A percentile compares a stretch with the other conserved stretches of the same genome.
Evolutionary conservation across 1,140 invertebrate genomes (phyloP).

Genomic region (Eumeta japonica): DNA sequence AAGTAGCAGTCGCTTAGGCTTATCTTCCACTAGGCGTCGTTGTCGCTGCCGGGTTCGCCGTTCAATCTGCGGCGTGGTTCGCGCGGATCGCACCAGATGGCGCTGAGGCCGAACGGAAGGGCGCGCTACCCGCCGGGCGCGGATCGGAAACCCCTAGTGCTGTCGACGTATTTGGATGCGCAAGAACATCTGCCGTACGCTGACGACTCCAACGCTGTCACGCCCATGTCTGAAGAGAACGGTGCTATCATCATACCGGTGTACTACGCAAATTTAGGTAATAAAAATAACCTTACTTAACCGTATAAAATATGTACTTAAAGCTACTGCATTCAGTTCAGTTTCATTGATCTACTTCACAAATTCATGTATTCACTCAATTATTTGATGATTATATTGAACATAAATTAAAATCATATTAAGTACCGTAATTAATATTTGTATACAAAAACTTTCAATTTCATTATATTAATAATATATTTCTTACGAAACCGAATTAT

Average conservation of each 20-base stretch:
- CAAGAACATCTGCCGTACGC: conserved; percentile 96
- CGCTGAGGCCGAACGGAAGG: conserved; percentile 75
- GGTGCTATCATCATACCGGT: conserved; percentile 90
- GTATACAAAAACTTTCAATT: too few species aligned
- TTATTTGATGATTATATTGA: conserved; percentile 1
- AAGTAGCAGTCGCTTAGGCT: too few species aligned
- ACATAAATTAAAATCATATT: background rate
- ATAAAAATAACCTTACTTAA: background rate
- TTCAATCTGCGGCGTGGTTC: conserved; percentile 88
- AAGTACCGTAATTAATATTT: background rate
- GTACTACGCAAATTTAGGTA: conserved; percentile 78
- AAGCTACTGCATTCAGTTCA: too few species aligned
- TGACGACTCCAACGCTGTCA: conserved; percentile 96
- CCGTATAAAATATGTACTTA: background rate
- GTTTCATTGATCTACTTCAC: too few species aligned
- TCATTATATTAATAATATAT: too few species aligned
- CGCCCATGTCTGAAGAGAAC: conserved; percentile 97
- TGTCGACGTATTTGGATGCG: conserved; percentile 92
- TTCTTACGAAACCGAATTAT: too few species aligned
- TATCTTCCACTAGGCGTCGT: conserved; percentile 78
- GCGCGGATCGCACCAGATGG: conserved; percentile 87
- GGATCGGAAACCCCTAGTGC: conserved; percentile 89
- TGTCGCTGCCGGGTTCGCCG: conserved; percentile 94
- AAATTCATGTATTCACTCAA: background rate
- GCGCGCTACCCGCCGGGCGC: conserved; percentile 68